A percentile compares a stretch with the other conserved stretches of the same genome.
Evolutionary conservation across 2,888 invertebrate genomes (phyloP).

Genomic region (Mystacides longicornis): DNA sequence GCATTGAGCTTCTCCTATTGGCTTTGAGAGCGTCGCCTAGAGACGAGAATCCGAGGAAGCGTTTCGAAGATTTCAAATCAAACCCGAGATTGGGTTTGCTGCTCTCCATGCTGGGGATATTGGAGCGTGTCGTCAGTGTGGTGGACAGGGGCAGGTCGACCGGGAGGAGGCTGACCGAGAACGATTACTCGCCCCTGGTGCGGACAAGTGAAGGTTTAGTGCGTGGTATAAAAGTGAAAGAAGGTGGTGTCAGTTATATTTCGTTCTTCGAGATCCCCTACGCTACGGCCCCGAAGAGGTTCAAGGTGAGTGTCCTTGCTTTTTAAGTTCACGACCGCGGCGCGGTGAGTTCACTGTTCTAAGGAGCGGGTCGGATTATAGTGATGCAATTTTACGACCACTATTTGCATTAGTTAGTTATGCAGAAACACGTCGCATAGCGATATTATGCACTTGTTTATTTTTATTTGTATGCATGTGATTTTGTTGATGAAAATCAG

Average conservation of each 20-base stretch:
- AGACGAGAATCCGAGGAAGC: neutral
- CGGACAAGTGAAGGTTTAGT: slow-evolving; percentile 34
- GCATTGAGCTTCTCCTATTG: neutral
- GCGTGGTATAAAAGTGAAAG: slow-evolving; percentile 32
- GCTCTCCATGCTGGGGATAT: neutral
- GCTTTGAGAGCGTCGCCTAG: neutral
- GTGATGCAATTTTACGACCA: no score
- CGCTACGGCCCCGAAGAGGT: slow-evolving; percentile 40
- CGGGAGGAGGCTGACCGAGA: neutral
- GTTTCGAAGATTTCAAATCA: neutral
- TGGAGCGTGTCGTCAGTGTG: neutral
- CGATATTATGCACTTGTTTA: no score
- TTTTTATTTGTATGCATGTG: no score
- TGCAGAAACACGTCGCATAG: no score
- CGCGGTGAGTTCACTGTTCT: no score
- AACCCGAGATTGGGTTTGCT: slow-evolving; percentile 35
- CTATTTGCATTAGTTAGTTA: no score
- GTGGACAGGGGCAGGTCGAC: neutral
- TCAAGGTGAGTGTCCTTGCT: slow-evolving; percentile 35
- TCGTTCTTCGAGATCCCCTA: slow-evolving; percentile 45
- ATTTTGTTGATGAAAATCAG: no score
- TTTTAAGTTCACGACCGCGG: no score
- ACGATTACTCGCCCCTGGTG: slow-evolving; percentile 7
- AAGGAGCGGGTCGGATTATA: no score
- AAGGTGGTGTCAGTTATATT: slow-evolving; percentile 32